Evolutionary conservation across 2,888 invertebrate species (phyloP).

Genomic region (Lasioglossum figueresi): DNA sequence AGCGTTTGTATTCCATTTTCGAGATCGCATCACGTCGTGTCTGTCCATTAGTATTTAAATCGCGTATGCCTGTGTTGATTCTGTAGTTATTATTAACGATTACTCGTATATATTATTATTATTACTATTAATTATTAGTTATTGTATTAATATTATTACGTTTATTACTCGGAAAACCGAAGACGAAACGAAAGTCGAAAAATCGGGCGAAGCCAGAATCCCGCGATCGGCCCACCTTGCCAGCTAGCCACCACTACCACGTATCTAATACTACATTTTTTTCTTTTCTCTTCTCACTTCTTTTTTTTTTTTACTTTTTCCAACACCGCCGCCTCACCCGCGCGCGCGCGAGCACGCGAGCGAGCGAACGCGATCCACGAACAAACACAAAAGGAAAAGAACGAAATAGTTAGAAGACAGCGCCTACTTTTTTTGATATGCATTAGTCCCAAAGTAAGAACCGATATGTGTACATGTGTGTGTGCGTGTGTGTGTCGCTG

Average conservation of each 20-base stretch:
- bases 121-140: constrained; percentile 59
- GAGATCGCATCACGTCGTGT: constrained; percentile 62
- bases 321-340: neutral
- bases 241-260: constrained; percentile 70
- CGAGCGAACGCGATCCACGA: constrained; percentile 30
- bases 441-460: constrained; percentile 65
- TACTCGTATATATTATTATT: constrained; percentile 57
- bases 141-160: constrained; percentile 65
- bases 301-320: constrained; percentile 6
- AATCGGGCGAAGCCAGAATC: constrained; percentile 16
- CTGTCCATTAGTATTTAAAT: constrained; percentile 71
- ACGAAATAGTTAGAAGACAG: constrained; percentile 30
- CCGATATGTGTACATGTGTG: constrained; percentile 45
- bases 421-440: constrained; percentile 54
- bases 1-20: constrained; percentile 44
- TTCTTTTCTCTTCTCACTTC: neutral
- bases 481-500: constrained; percentile 27
- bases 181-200: constrained; percentile 15
- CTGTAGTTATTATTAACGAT: constrained; percentile 58
- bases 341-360: neutral
- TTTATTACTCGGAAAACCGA: constrained; percentile 37
- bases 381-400: constrained; percentile 29
- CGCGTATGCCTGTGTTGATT: constrained; percentile 65
- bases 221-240: constrained; percentile 58
- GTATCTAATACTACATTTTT: constrained; percentile 2